These are phyloP conservation scores for Entomobrya multifasciata DNA, from an alignment of 2,888 invertebrate genomes.

Conservation along the genomic window DNA sequence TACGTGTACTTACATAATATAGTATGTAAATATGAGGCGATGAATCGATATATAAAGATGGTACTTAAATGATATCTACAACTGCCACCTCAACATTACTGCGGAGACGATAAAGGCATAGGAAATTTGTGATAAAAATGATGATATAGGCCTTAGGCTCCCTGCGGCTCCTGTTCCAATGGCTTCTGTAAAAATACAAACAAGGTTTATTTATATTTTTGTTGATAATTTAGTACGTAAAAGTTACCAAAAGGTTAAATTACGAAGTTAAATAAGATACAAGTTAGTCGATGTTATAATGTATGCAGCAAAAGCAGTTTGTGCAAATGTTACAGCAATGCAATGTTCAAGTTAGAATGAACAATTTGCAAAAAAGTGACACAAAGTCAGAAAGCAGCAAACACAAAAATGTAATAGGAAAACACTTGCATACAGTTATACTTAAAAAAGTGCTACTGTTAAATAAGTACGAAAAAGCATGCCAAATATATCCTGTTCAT, in stretches of 20 bases:
- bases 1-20: constrained; percentile 21
- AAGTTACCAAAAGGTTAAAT: too few relatives aligned
- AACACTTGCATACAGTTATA: background rate
- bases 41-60: constrained; percentile 42
- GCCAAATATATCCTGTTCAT: too few relatives aligned
- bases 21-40: constrained; percentile 24
- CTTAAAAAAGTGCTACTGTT: too few relatives aligned
- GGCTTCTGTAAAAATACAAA: constrained; percentile 67
- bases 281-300: too few relatives aligned
- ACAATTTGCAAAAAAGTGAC: background rate
- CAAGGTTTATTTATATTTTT: too few relatives aligned
- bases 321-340: too few relatives aligned
- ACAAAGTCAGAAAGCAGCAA: background rate
- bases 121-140: constrained; percentile 59
- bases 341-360: too few relatives aligned
- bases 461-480: too few relatives aligned
- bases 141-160: constrained; percentile 45
- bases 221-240: too few relatives aligned
- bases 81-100: constrained; percentile 46
- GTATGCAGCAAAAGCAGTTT: too few relatives aligned
- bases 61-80: constrained; percentile 30
- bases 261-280: too few relatives aligned
- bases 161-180: constrained; percentile 59
- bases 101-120: constrained; percentile 47
- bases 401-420: background rate